These are phyloP conservation scores for Pungitius pungitius DNA, from an alignment of 2,113 vertebrate genomes.

Conservation along the genomic window DNA sequence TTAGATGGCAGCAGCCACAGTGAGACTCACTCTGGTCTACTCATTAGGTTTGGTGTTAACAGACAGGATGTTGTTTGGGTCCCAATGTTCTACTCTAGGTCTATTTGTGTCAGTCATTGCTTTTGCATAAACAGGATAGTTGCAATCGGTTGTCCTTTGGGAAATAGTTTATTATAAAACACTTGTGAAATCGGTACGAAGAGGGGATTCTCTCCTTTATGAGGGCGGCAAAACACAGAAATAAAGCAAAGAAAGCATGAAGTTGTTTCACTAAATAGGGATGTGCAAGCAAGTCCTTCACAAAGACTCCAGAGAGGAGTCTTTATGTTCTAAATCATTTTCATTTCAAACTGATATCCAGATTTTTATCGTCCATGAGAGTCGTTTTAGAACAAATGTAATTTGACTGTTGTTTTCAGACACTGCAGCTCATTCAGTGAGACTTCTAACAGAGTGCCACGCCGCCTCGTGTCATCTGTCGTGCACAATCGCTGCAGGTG, in stretches of 20 bases:
- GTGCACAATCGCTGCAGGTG: no score
- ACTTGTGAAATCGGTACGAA: neutral
- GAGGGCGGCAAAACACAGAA: neutral
- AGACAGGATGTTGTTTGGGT: slow-evolving; percentile 8
- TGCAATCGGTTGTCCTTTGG: neutral
- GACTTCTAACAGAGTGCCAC: no score
- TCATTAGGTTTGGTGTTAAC: neutral
- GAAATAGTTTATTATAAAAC: neutral
- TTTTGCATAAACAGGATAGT: neutral
- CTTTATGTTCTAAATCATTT: neutral
- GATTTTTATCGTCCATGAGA: slow-evolving; percentile 10
- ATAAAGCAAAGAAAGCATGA: neutral
- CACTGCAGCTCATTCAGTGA: neutral
- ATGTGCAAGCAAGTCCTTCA: neutral
- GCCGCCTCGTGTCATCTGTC: no score
- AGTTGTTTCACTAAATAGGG: neutral
- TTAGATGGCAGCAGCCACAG: neutral
- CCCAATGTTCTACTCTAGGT: neutral
- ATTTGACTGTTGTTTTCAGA: neutral
- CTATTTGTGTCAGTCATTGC: neutral
- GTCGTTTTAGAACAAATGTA: neutral
- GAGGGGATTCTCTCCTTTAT: neutral
- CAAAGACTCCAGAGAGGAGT: neutral
- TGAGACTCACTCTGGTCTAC: neutral
- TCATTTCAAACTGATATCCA: neutral